phyloP scores from a whole-genome alignment of 2,113 vertebrate genomes.

The Philantomba maxwellii region DNA sequence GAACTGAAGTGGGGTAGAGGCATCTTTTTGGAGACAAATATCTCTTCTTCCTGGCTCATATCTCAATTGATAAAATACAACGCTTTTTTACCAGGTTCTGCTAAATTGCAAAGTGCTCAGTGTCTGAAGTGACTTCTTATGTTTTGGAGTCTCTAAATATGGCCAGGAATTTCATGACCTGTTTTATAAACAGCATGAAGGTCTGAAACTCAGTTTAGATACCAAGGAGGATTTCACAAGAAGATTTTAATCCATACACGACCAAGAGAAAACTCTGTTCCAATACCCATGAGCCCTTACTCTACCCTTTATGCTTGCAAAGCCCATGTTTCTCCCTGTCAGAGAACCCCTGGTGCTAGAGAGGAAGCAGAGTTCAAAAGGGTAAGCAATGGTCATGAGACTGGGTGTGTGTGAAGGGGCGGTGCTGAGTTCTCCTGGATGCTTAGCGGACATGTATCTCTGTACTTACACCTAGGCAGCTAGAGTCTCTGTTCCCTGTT shows the following conservation, averaged over 20 bases:
- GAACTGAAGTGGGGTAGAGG: background rate
- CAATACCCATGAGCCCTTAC: background rate
- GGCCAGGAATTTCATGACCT: background rate
- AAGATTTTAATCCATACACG: background rate
- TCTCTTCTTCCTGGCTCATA: background rate
- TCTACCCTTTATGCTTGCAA: background rate
- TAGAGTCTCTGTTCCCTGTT: background rate
- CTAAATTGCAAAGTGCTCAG: background rate
- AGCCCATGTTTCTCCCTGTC: background rate
- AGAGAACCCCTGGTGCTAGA: background rate
- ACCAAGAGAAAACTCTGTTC: background rate
- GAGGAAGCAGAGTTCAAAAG: background rate
- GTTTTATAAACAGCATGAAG: background rate
- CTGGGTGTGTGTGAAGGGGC: background rate
- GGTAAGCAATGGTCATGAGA: background rate
- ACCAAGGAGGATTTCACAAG: background rate
- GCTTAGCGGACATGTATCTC: background rate
- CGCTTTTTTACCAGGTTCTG: background rate
- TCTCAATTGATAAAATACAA: background rate
- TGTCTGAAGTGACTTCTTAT: background rate
- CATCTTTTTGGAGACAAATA: background rate
- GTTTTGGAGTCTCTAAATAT: background rate
- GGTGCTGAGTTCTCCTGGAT: background rate
- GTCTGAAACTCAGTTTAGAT: background rate
- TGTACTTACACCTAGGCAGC: background rate